Percentiles rank a stretch among this genome's conserved stretches.
Evolutionary conservation across 2,113 vertebrate species (phyloP).

Genomic region (Triplophysa dalaica): DNA sequence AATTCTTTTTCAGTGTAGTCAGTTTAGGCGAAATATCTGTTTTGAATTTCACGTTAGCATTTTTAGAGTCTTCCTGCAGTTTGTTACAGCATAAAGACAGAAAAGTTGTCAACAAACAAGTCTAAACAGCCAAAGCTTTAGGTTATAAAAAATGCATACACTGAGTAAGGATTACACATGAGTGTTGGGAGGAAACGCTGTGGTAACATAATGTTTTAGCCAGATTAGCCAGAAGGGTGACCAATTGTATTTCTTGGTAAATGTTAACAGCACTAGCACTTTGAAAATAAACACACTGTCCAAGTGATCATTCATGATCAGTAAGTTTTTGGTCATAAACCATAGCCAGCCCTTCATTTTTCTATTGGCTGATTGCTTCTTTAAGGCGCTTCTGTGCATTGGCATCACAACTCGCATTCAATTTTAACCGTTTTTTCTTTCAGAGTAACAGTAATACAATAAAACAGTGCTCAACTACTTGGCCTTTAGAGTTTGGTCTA

Average conservation of each 20-base stretch:
- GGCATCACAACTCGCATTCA: too few species aligned
- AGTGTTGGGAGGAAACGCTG: neutral
- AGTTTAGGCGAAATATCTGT: slow-evolving; percentile 25
- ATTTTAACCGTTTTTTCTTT: too few species aligned
- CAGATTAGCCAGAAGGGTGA: neutral
- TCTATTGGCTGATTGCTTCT: neutral
- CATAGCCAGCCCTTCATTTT: neutral
- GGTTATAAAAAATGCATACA: neutral
- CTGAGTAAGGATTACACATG: slow-evolving; percentile 16
- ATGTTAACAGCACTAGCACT: neutral
- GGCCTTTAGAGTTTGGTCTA: slow-evolving; percentile 35
- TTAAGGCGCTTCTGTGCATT: too few species aligned
- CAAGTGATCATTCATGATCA: neutral
- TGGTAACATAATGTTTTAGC: slow-evolving; percentile 12
- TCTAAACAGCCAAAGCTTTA: neutral
- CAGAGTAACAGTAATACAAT: neutral
- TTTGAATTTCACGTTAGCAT: slow-evolving; percentile 20
- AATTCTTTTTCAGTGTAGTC: slow-evolving; percentile 2
- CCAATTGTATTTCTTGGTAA: slow-evolving; percentile 19
- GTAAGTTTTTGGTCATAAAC: neutral
- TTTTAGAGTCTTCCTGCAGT: slow-evolving; percentile 9
- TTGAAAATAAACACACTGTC: neutral
- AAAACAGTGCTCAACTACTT: slow-evolving; percentile 5
- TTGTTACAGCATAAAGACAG: slow-evolving; percentile 8
- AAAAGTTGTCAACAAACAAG: slow-evolving; percentile 11